Evolutionary conservation across 2,888 invertebrate species (phyloP), one percentile per base, ranked within the genome.

Genomic region (Ctenicera cuprea): DNA sequence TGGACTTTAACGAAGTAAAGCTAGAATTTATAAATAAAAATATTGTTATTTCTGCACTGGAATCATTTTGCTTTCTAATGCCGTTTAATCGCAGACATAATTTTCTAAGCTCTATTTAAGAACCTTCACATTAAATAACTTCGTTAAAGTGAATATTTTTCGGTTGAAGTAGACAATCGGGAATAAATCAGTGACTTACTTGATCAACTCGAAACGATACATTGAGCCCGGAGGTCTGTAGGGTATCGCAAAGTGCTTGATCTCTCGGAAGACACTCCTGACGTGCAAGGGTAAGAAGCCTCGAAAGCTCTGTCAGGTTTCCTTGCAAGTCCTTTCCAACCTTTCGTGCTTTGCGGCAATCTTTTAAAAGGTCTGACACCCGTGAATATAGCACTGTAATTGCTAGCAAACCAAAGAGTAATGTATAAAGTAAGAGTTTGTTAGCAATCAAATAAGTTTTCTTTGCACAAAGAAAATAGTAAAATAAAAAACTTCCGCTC

Each of bases 231-330:
- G 92, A 88, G 65, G 93, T 90, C 83, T 94, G 92, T 77, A 95
- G 88, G 12, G 94, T 94, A 78, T 94, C 94, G 85, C 95, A 95
- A 0, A 95, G 89, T 50, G 93, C 90, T 30, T 92, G 89, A 86
- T 95, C 95, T 80, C 92, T 91, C 67, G 89, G 86, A 61, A 89
- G 88, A 84, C 95, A 95, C 81, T 92, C 91, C 79, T 92, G 91
- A 83, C 90, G 89, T 45, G 90, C 85, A 57, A 87, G 87, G 70
- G 91, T 90, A 64, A 93, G 85, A 78, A 92, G 91, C 16, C 89
- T 87, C 2, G 90, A 87, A 76, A 93, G 87, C 78, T 91, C 91
- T 61, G 87, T 88, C 62, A 92, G 89, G 76, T 90, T 89, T 74
- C 90, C 90, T 76, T 90, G 89, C 59, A 92, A 88, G 59, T 88